Evolutionary conservation across 2,888 invertebrate genomes (phyloP), one percentile per base, ranked within the genome.

Genomic region (Parnassius glacialis): DNA sequence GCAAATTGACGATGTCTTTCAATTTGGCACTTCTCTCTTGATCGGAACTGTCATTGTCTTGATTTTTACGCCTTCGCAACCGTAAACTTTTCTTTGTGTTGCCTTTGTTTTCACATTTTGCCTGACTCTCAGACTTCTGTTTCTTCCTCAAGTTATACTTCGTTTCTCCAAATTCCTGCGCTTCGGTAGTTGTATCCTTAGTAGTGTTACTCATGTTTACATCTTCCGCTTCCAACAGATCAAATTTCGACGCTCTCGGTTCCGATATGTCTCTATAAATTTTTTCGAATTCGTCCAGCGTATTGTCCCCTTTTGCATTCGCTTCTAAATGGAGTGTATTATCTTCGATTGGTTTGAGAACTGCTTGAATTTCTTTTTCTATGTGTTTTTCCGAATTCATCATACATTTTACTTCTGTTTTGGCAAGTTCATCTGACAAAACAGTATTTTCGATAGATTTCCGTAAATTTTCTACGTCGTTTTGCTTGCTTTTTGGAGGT

Each of bases 1-100:
- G 88, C 52, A 91, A 76, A 69, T 89, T 89, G 0, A 75, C 74
- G 25, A 91, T 87, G 58, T 90, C 83, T 64, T 85, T 85, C n/a
- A 88, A 67, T 64, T 83, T 85, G 0, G 68, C 72, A 9, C 63
- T 65, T 43, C 64, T 70, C 1, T 75, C 73, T 34, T 59, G 64
- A 1, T 78, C 74, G n/a, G 53, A 61, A n/a, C 66, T 70, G 9
- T 78, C 77, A 2, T 79, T 77, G 0, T 78, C 77, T 1, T 64
- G 62, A 12, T 69, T 68, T 56, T 83, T 80, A 52, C 84, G 72
- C 65, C 79, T 72, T 1, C 84, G 76, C 52, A 90, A 70, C 10
- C 90, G 74, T 51, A 89, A 67, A 61, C 74, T 80, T 10, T 79
- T 74, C 72, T 79, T 85, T 3, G 65, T 42, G 11, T 10, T 56